Conservation (phyloP, 2,113 vertebrate genomes). For the Seriola rivoliana region DNA sequence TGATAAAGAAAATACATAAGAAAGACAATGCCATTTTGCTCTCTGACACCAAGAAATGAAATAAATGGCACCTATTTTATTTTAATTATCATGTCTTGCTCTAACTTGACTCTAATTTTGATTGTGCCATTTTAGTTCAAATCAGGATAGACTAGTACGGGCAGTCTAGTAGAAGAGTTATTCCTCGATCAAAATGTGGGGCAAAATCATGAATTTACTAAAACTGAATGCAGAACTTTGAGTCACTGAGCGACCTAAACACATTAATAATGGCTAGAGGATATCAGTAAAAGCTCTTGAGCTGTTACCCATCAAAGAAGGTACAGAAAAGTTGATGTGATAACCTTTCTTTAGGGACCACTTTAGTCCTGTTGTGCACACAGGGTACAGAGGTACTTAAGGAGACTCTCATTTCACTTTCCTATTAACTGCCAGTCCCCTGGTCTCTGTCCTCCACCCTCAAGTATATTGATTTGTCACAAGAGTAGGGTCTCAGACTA, state of each 20-base stretch:
- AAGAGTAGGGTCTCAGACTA: constrained; percentile 2
- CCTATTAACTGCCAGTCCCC: constrained; percentile 58
- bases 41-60: constrained; percentile 33
- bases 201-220: constrained; percentile 27
- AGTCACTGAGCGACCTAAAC: neutral
- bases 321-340: constrained; percentile 50
- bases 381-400: constrained; percentile 54
- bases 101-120: constrained; percentile 11
- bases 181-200: constrained; percentile 11
- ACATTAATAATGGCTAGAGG: constrained; percentile 4
- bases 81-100: constrained; percentile 27
- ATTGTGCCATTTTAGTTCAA: constrained; percentile 22
- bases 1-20: constrained; percentile 13
- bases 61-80: constrained; percentile 36
- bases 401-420: constrained; percentile 64
- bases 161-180: neutral
- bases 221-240: neutral
- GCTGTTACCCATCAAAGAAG: neutral
- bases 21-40: constrained; percentile 11
- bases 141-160: constrained; percentile 4
- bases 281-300: constrained; percentile 28
- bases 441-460: constrained; percentile 53
- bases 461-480: constrained; percentile 64
- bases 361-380: constrained; percentile 47
- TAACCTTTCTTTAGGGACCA: constrained; percentile 67